Conservation (phyloP, 2,797 vertebrate genomes). For the Spondyliosoma cantharus region DNA sequence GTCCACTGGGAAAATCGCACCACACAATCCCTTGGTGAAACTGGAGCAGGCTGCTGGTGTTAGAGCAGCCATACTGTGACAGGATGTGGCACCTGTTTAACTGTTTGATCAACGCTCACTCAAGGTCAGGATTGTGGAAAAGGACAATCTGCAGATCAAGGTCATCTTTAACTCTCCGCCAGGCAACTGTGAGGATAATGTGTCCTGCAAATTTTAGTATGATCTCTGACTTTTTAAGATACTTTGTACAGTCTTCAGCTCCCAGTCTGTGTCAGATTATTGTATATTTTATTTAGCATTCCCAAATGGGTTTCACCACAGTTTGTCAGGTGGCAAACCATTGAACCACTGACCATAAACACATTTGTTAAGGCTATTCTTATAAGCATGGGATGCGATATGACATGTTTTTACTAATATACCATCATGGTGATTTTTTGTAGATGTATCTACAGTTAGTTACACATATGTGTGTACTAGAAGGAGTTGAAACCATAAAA, state of each 20-base stretch:
- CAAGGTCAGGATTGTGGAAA: conserved; percentile 6
- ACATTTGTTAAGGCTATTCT: not conserved
- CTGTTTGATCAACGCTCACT: conserved; percentile 22
- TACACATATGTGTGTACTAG: not conserved
- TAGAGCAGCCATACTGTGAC: conserved; percentile 11
- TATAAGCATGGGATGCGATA: not conserved
- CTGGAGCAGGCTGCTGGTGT: conserved; percentile 38
- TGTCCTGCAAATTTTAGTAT: not conserved
- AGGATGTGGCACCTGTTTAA: conserved; percentile 31
- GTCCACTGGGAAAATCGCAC: conserved; percentile 42
- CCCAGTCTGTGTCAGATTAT: not conserved
- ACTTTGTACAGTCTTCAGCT: not conserved
- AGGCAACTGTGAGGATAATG: no score
- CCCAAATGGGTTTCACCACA: conserved; percentile 26
- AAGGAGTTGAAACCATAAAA: not conserved
- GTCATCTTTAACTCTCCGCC: not conserved
- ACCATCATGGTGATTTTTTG: no score
- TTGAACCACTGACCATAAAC: conserved; percentile 23
- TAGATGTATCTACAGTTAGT: not conserved
- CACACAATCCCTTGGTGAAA: conserved; percentile 52
- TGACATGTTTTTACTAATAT: not conserved
- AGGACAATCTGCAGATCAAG: not conserved
- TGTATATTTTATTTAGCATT: conserved; percentile 4
- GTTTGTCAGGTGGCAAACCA: conserved; percentile 31
- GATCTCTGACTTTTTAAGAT: not conserved